Evolutionary conservation across 2,888 invertebrate species (phyloP).

Genomic region (Ennomos fuscantarius): DNA sequence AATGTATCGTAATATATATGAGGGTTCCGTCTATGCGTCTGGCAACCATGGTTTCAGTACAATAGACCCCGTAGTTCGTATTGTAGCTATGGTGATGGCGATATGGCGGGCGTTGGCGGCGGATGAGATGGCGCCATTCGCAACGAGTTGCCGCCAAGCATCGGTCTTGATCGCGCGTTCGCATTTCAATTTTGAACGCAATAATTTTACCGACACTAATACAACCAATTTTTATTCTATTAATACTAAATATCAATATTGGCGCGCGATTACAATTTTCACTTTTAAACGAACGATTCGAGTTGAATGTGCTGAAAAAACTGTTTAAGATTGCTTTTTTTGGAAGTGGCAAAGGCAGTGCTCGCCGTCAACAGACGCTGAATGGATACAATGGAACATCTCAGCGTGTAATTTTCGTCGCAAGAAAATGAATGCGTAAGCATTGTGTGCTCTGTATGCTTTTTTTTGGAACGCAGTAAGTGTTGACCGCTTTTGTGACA

Average conservation of each 20-base stretch:
- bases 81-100: slow-evolving; percentile 61
- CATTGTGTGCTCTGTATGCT: slow-evolving; percentile 61
- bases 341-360: slow-evolving; percentile 44
- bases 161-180: slow-evolving; percentile 79
- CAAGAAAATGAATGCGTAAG: slow-evolving; percentile 82
- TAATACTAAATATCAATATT: slow-evolving; percentile 32
- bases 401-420: slow-evolving; percentile 70
- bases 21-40: slow-evolving; percentile 82
- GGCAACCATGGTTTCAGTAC: slow-evolving; percentile 58
- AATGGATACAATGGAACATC: slow-evolving; percentile 72
- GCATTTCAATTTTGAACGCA: slow-evolving; percentile 62
- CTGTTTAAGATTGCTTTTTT: slow-evolving; percentile 45
- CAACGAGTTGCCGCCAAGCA: slow-evolving; percentile 76
- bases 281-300: slow-evolving; percentile 32
- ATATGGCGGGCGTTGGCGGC: slow-evolving; percentile 46
- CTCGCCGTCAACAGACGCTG: slow-evolving; percentile 56
- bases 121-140: slow-evolving; percentile 49
- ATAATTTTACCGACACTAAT: slow-evolving; percentile 3
- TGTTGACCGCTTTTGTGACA: slow-evolving; percentile 15
- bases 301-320: slow-evolving; percentile 38
- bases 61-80: slow-evolving; percentile 72
- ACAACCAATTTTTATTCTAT: slow-evolving; percentile 2
- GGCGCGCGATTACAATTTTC: slow-evolving; percentile 24
- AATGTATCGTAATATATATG: slow-evolving; percentile 49
- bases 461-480: slow-evolving; percentile 38